Evolutionary conservation across 2,797 vertebrate species (phyloP).

Genomic region (Pseudomugil gertrudae): DNA sequence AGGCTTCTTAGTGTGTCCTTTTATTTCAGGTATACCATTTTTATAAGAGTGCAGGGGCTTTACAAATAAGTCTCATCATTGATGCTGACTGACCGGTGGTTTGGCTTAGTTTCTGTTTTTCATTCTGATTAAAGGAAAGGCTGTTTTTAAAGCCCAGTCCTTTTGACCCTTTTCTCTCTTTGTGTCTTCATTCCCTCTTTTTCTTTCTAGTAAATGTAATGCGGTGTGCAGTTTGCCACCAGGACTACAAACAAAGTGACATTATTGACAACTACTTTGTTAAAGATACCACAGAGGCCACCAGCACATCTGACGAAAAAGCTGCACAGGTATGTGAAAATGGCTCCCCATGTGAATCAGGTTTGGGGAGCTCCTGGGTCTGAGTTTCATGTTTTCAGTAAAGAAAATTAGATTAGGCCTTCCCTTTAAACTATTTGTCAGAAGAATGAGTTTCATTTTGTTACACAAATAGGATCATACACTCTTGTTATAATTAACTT

Average conservation of each 20-base stretch:
- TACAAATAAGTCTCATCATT: slow-evolving; percentile 2
- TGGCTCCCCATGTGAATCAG: accelerated
- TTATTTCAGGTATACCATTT: slow-evolving; percentile 20
- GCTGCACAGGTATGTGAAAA: slow-evolving; percentile 87
- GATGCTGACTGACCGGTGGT: background rate
- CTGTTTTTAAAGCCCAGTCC: background rate
- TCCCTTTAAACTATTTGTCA: background rate
- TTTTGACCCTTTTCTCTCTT: slow-evolving; percentile 1
- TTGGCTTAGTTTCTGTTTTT: slow-evolving; percentile 6
- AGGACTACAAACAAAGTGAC: slow-evolving; percentile 97
- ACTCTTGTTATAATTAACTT: background rate
- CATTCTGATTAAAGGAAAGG: background rate
- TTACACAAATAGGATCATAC: background rate
- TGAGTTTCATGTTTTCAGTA: background rate
- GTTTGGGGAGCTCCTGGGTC: background rate
- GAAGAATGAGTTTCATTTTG: background rate
- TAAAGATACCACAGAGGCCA: slow-evolving; percentile 92
- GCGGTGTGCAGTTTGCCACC: slow-evolving; percentile 93
- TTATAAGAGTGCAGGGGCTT: background rate
- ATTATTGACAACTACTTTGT: slow-evolving; percentile 99
- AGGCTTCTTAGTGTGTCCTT: slow-evolving; percentile 9
- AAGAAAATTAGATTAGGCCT: background rate
- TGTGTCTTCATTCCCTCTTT: slow-evolving; percentile 4
- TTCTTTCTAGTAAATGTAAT: slow-evolving; percentile 90
- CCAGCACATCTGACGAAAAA: slow-evolving; percentile 91